A percentile compares a stretch with the other conserved stretches of the same genome.
These are phyloP conservation scores for Brachionus plicatilis DNA, from an alignment of 1,140 invertebrate species.

Conservation along the genomic window DNA sequence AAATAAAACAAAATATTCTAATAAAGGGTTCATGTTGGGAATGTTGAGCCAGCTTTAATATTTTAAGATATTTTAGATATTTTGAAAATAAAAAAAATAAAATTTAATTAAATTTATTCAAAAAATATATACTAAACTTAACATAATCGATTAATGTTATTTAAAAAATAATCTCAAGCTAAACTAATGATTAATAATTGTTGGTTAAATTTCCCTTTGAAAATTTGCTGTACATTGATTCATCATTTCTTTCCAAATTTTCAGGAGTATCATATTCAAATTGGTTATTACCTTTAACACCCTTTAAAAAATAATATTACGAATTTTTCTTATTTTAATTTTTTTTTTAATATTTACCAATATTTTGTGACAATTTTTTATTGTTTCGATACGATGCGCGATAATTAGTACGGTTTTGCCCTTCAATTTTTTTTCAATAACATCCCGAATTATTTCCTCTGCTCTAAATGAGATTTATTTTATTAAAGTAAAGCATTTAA, in stretches of 20 bases:
- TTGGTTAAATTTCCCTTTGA: background rate
- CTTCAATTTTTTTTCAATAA: conserved; percentile 44
- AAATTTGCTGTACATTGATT: background rate
- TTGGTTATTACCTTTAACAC: background rate
- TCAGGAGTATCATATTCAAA: background rate
- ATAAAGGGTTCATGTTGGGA: no score
- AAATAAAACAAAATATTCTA: no score
- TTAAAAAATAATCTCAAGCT: no score
- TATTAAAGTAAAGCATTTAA: conserved; percentile 50
- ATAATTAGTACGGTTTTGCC: conserved; percentile 56
- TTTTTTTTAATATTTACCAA: background rate
- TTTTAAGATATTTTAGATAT: no score
- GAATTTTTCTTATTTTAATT: background rate
- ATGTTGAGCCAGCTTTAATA: no score
- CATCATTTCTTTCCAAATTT: background rate
- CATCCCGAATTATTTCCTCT: background rate
- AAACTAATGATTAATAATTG: no score
- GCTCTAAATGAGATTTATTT: conserved; percentile 26
- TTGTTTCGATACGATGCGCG: conserved; percentile 56
- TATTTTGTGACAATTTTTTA: conserved; percentile 47
- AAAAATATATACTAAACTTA: no score
- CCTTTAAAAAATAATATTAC: background rate
- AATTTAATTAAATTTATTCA: no score
- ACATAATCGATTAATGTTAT: no score
- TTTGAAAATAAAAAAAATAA: no score